phyloP scores from a whole-genome alignment of 2,113 vertebrate genomes.

The Chaetorhynchus papuensis region DNA sequence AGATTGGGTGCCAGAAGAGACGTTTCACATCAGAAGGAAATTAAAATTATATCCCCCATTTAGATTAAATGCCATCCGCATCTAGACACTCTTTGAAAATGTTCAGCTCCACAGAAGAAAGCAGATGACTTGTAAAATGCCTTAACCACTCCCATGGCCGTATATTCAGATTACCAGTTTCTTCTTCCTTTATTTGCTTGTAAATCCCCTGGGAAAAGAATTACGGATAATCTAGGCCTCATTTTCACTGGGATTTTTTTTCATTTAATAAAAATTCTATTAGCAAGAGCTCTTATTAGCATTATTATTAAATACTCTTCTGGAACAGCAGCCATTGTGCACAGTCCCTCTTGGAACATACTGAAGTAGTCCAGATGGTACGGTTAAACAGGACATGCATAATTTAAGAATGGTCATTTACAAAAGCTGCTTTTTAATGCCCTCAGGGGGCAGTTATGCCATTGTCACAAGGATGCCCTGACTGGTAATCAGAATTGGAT shows the following conservation, averaged over 20 bases:
- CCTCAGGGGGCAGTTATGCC: slow-evolving; percentile 55
- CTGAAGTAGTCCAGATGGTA: slow-evolving; percentile 73
- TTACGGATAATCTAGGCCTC: background rate
- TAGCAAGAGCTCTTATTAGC: slow-evolving; percentile 70
- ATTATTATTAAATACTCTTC: slow-evolving; percentile 71
- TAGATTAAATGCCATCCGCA: background rate
- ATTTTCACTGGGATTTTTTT: slow-evolving; percentile 40
- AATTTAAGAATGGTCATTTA: slow-evolving; percentile 80
- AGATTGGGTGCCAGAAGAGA: slow-evolving; percentile 35
- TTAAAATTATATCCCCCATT: slow-evolving; percentile 23
- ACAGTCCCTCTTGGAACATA: slow-evolving; percentile 50
- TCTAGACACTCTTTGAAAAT: slow-evolving; percentile 12
- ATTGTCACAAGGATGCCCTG: slow-evolving; percentile 38
- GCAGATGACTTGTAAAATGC: slow-evolving; percentile 1
- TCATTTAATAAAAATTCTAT: slow-evolving; percentile 71
- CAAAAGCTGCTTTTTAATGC: slow-evolving; percentile 72
- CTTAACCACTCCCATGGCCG: slow-evolving; percentile 24
- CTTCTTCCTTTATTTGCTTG: slow-evolving; percentile 22
- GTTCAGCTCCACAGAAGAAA: slow-evolving; percentile 5
- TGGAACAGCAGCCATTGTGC: slow-evolving; percentile 59
- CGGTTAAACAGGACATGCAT: slow-evolving; percentile 76
- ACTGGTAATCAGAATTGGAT: slow-evolving; percentile 58
- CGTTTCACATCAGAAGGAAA: slow-evolving; percentile 22
- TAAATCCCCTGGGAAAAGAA: slow-evolving; percentile 36
- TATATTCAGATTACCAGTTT: slow-evolving; percentile 16